Base-by-base conservation (phyloP, 2,888 invertebrate genomes). In the Pharmacophagus antenor region DNA sequence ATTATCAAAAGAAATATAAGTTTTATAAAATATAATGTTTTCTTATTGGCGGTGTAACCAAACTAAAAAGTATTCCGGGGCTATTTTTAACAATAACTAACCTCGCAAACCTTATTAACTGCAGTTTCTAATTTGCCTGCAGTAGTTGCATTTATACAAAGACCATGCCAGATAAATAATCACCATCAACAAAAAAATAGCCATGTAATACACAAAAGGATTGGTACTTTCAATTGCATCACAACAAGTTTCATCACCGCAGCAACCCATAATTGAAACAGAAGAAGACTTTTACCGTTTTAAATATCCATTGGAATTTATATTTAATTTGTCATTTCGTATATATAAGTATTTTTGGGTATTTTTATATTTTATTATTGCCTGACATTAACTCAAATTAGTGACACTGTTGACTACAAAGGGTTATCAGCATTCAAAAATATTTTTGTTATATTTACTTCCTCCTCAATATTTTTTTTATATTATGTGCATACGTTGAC, bases 141-240 rank as follows among this genome's bases (percentile, higher is more conserved):
- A 58, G 22, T 22, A 59, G 18, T 63, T 66, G 58, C 80, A 80
- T 27, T 62, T 63, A 51, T 76, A 77, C 2, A 82, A 61, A 2
- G 70, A 67, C 74, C 73, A 77, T 1, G 67, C 65, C 8, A 84
- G 68, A 65, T 75, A 81, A 5, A 70, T 10, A 12, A 81, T 79
- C 18, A 83, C 37, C 65, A 79, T 63, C 15, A 75, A 41, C 10
- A 83, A 64, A 31, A 79, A 57, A 4, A 61, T 54, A 17, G 75
- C 67, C 6, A 72, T 55, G 46, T 73, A 72, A 2, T 73, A 18
- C 7, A 79, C 70, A 12, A 73, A 69, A 0, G 73, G 71, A 57
- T 76, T 71, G 22, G 65, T 60, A 27, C 10, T 64, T 52, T 62
- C 69, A 27, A 72, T 55, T 69, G 67, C 8, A 58, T 61, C 0